Evolutionary conservation across 2,797 vertebrate species (phyloP).

Genomic region (Stomatorhinus walkeri): DNA sequence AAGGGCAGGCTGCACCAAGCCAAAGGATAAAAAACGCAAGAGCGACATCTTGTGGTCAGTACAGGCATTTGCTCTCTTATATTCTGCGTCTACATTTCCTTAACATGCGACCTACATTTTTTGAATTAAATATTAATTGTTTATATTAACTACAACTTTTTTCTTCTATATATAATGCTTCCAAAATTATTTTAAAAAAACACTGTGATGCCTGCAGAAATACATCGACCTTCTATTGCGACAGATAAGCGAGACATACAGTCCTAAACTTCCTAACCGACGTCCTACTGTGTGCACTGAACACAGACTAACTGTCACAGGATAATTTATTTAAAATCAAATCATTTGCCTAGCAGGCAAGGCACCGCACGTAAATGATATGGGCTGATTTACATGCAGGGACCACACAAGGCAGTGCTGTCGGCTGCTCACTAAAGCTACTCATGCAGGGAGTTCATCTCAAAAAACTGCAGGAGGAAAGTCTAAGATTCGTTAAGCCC

Average conservation of each 20-base stretch:
- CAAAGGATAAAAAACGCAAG: neutral
- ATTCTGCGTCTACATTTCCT: neutral
- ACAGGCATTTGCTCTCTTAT: neutral
- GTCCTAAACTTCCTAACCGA: neutral
- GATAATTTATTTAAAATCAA: neutral
- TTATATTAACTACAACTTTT: neutral
- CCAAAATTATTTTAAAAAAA: neutral
- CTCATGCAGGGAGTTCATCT: neutral
- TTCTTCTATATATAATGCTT: neutral
- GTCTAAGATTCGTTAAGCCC: neutral
- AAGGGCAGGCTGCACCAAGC: neutral
- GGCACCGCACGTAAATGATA: neutral
- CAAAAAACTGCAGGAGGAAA: neutral
- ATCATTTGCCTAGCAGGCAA: neutral
- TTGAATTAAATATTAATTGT: neutral
- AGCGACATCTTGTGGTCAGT: neutral
- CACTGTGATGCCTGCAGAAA: neutral
- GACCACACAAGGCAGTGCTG: neutral
- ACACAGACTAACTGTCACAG: neutral
- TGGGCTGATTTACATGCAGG: neutral
- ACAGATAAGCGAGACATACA: neutral
- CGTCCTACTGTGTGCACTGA: neutral
- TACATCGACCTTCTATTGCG: neutral
- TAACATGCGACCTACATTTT: neutral
- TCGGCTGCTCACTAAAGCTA: neutral